A percentile compares a stretch with the other conserved stretches of the same genome.
These are phyloP conservation scores for Kryptolebias ocellatus DNA, from an alignment of 2,797 vertebrate genomes.

Conservation along the genomic window DNA sequence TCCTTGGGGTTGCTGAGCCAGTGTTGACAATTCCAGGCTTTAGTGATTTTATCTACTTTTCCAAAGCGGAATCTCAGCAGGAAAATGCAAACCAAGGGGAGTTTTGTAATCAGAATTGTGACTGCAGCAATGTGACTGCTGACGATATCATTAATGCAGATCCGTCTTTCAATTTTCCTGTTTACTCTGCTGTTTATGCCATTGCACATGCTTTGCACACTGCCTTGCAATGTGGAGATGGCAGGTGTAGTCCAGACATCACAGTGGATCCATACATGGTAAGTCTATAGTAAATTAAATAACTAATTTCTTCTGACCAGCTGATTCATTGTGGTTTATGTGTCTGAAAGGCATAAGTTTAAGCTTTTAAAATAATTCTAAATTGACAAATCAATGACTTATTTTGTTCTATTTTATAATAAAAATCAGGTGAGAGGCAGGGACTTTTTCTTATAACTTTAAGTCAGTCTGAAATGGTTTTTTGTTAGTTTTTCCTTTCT, in stretches of 20 bases:
- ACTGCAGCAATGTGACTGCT: conserved; percentile 43
- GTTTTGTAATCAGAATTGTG: conserved; percentile 77
- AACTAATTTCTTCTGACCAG: neutral
- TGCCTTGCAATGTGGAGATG: conserved; percentile 75
- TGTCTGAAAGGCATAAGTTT: neutral
- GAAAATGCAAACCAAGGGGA: neutral
- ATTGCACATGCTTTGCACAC: conserved; percentile 85
- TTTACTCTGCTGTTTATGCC: conserved; percentile 83
- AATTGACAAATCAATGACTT: neutral
- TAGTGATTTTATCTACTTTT: conserved; percentile 67
- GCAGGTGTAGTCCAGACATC: conserved; percentile 67
- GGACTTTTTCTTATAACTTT: no score
- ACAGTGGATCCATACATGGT: conserved; percentile 85
- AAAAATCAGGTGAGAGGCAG: no score
- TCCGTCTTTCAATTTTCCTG: conserved; percentile 73
- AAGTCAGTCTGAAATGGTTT: no score
- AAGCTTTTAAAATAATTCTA: neutral
- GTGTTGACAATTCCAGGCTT: conserved; percentile 70
- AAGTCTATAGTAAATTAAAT: conserved; percentile 35
- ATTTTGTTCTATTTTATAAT: no score
- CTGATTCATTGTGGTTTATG: neutral
- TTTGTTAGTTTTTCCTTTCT: no score
- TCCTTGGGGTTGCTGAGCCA: conserved; percentile 79
- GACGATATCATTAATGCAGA: conserved; percentile 24
- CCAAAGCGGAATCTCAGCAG: neutral